A percentile compares a stretch with the other conserved stretches of the same genome.
These are phyloP conservation scores for Thysanoteuthis rhombus DNA, from an alignment of 2,888 invertebrate species.

Conservation along the genomic window DNA sequence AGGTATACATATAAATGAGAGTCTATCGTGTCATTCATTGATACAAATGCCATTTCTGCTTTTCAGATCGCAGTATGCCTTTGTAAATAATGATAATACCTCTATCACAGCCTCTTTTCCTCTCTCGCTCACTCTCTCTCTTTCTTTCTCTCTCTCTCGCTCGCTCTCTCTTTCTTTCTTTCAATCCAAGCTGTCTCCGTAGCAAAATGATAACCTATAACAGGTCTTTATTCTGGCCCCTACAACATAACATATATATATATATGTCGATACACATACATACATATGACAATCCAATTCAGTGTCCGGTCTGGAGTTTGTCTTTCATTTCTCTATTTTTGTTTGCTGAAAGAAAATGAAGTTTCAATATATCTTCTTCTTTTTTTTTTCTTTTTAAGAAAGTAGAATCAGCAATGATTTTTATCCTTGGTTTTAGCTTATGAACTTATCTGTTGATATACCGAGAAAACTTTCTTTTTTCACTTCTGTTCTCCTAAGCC, in stretches of 20 bases:
- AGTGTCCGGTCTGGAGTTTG: not conserved
- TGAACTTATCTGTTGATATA: not conserved
- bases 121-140: not conserved
- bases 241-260: slow-evolving; percentile 12
- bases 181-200: not conserved
- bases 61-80: not conserved
- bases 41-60: not conserved
- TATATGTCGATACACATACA: not conserved
- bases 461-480: not conserved
- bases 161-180: not conserved
- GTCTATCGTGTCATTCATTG: not conserved
- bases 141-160: not conserved
- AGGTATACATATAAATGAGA: not conserved
- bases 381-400: not conserved
- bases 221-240: not conserved
- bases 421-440: not conserved
- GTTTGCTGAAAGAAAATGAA: not conserved
- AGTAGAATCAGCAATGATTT: not conserved
- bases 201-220: not conserved
- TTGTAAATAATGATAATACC: not conserved
- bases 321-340: not conserved
- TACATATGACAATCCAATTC: slow-evolving; percentile 12
- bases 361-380: not conserved
- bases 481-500: not conserved
- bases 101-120: not conserved